Conservation (phyloP, 92 coral and sea anemone species). For the Epizoanthus scotinus region DNA sequence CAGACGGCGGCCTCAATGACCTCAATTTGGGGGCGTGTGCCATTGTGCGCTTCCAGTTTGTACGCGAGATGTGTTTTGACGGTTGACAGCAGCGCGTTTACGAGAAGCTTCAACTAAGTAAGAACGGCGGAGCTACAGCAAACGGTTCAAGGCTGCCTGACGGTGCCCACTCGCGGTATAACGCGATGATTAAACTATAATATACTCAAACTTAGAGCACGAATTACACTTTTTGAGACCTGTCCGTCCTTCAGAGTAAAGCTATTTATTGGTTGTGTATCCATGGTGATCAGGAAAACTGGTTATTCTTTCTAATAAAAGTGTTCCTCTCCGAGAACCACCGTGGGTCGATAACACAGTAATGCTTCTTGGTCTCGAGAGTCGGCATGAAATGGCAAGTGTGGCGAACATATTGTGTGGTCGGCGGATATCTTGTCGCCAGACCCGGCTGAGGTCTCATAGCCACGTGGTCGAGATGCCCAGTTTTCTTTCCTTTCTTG, state of each 20-base stretch:
- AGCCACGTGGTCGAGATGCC: slow-evolving; percentile 19
- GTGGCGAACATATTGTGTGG: slow-evolving; percentile 42
- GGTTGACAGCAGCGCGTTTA: no score
- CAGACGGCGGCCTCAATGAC: no score
- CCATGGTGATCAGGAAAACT: slow-evolving; percentile 38
- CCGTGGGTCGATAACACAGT: slow-evolving; percentile 40
- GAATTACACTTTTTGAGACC: neutral
- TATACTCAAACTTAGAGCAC: no score
- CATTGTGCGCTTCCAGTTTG: no score
- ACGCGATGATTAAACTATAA: no score
- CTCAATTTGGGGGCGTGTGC: no score
- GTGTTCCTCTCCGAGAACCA: slow-evolving; percentile 58
- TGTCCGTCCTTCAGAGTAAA: neutral
- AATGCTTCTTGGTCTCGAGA: slow-evolving; percentile 39
- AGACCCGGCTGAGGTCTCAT: slow-evolving; percentile 40
- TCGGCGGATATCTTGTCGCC: slow-evolving; percentile 39
- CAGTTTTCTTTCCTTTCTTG: neutral
- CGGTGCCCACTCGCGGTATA: no score
- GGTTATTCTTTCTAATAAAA: slow-evolving; percentile 45
- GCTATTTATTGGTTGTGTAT: neutral
- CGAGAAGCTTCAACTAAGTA: no score
- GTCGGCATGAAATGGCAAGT: slow-evolving; percentile 55
- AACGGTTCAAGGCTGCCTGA: no score
- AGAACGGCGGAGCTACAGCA: no score
- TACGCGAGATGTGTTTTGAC: no score